Conservation (phyloP, 2,113 vertebrate species). For the Bolborhynchus lineola region DNA sequence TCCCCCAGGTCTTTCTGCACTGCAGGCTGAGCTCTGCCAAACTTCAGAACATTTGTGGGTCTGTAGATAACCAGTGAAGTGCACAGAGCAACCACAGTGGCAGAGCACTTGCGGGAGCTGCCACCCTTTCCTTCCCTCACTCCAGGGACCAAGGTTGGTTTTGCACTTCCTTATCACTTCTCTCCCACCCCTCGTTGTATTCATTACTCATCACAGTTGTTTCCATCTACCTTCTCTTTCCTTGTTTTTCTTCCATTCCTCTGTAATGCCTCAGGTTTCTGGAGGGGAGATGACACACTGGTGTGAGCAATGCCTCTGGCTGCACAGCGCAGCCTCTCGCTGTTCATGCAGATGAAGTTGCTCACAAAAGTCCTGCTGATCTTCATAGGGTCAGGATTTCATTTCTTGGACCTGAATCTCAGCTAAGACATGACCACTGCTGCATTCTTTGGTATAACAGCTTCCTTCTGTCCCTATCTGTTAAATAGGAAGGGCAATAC, state of each 20-base stretch:
- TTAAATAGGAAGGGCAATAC: background rate
- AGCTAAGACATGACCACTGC: background rate
- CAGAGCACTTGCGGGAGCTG: background rate
- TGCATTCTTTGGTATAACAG: background rate
- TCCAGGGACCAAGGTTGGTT: background rate
- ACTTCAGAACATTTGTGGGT: background rate
- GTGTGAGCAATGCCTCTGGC: background rate
- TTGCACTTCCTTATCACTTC: background rate
- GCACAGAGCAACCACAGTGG: rapidly evolving
- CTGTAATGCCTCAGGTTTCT: background rate
- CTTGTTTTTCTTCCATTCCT: background rate
- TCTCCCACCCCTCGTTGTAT: background rate
- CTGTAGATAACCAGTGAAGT: background rate
- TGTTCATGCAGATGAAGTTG: background rate
- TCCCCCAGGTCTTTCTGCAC: background rate
- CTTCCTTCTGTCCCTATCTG: background rate
- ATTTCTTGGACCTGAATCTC: background rate
- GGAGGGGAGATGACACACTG: background rate
- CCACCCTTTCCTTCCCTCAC: background rate
- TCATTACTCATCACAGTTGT: background rate
- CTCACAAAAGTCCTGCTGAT: background rate
- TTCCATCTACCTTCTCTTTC: background rate
- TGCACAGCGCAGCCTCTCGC: background rate
- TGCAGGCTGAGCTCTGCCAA: background rate
- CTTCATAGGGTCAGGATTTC: background rate